These are phyloP conservation scores for Axea sp. DNA, from an alignment of 2,888 invertebrate genomes.

Conservation along the genomic window DNA sequence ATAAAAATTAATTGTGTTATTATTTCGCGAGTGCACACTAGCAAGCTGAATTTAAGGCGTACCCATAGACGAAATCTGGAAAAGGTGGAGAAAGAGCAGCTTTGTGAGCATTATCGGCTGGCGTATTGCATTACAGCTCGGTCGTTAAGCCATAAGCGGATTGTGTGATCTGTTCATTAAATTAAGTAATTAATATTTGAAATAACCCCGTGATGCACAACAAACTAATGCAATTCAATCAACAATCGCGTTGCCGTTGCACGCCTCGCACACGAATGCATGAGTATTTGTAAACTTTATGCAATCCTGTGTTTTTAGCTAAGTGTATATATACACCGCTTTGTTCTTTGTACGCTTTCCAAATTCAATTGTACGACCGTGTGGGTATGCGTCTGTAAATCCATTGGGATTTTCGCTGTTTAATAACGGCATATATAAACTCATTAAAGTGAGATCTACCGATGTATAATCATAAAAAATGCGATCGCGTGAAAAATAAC, in stretches of 20 bases:
- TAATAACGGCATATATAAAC: constrained; percentile 28
- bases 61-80: too few relatives aligned
- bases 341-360: constrained; percentile 22
- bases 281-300: constrained; percentile 10
- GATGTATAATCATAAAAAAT: constrained; percentile 31
- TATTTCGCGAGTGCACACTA: too few relatives aligned
- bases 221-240: constrained; percentile 49
- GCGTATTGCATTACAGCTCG: constrained; percentile 57
- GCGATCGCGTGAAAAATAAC: constrained; percentile 12
- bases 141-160: constrained; percentile 69
- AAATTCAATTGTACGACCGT: constrained; percentile 35
- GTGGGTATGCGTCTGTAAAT: constrained; percentile 1
- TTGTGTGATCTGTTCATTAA: constrained; percentile 69
- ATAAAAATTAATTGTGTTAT: too few relatives aligned
- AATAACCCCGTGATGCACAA: constrained; percentile 60
- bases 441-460: constrained; percentile 33
- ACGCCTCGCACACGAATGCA: constrained; percentile 20
- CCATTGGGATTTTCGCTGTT: constrained; percentile 37
- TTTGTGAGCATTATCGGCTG: constrained; percentile 51
- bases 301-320: too few relatives aligned
- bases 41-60: too few relatives aligned
- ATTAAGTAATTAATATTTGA: constrained; percentile 71
- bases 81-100: constrained; percentile 51
- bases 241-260: constrained; percentile 40
- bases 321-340: too few relatives aligned